phyloP scores from a whole-genome alignment of 1,140 invertebrate species.

The Nylanderia fulva region DNA sequence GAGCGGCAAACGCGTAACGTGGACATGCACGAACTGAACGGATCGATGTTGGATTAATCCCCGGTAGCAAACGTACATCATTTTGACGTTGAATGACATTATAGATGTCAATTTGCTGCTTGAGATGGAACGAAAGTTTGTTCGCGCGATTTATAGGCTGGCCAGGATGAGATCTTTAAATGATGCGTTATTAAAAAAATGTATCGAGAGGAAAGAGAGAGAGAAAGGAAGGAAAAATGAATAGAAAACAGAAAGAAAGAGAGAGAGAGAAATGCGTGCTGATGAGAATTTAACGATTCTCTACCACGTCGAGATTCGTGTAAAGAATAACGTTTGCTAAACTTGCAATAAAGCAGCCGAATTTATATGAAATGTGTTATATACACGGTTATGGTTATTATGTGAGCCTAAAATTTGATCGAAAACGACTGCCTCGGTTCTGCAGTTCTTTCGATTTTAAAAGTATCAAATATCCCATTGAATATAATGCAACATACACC shows the following conservation, averaged over 20 bases:
- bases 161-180: constrained; percentile 2
- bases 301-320: constrained; percentile 1
- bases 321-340: neutral
- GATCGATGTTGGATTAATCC: no score
- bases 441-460: neutral
- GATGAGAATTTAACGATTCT: neutral
- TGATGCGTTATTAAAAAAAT: constrained; percentile 16
- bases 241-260: neutral
- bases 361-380: constrained; percentile 7
- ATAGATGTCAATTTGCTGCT: no score
- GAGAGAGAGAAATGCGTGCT: neutral
- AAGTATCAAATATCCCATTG: neutral
- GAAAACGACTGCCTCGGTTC: neutral
- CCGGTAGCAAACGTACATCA: no score
- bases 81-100: no score
- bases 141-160: constrained; percentile 38
- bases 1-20: constrained; percentile 43
- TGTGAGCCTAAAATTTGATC: constrained; percentile 11
- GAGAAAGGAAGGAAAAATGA: no score
- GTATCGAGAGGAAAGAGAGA: neutral
- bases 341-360: neutral
- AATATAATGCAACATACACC: neutral
- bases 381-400: neutral
- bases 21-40: constrained; percentile 59
- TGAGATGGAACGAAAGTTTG: no score